Evolutionary conservation across 2,797 vertebrate species (phyloP).

Genomic region (Furcifer pardalis): DNA sequence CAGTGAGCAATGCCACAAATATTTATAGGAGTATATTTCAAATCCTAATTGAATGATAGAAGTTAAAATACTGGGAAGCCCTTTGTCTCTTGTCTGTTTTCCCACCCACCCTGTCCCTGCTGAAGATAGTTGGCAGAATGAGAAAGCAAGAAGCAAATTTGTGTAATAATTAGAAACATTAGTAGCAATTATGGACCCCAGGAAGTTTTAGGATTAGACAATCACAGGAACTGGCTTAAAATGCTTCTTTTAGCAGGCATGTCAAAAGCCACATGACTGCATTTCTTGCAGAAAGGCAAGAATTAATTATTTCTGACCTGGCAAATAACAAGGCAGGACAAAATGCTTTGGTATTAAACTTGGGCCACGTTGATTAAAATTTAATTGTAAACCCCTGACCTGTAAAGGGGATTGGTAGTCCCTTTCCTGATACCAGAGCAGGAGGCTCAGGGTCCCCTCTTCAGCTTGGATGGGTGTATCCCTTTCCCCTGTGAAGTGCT

Average conservation of each 20-base stretch:
- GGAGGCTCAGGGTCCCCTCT: too few relatives aligned
- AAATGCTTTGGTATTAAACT: too few relatives aligned
- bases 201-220: background rate
- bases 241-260: background rate
- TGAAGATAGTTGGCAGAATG: background rate
- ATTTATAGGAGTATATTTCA: conserved; percentile 29
- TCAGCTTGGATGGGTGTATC: too few relatives aligned
- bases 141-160: background rate
- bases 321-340: too few relatives aligned
- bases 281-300: background rate
- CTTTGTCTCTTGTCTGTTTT: background rate
- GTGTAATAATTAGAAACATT: background rate
- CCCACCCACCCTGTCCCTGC: background rate
- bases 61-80: background rate
- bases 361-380: too few relatives aligned
- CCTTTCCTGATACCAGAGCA: too few relatives aligned
- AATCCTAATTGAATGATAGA: background rate
- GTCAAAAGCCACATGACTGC: background rate
- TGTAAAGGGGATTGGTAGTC: too few relatives aligned
- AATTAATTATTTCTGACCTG: background rate
- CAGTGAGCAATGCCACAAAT: conserved; percentile 18
- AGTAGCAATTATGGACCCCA: background rate
- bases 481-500: too few relatives aligned
- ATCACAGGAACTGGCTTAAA: background rate
- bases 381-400: too few relatives aligned